A percentile compares a stretch with the other conserved stretches of the same genome.
phyloP scores from a whole-genome alignment of 2,888 invertebrate species.

The Prenolepis imparis region DNA sequence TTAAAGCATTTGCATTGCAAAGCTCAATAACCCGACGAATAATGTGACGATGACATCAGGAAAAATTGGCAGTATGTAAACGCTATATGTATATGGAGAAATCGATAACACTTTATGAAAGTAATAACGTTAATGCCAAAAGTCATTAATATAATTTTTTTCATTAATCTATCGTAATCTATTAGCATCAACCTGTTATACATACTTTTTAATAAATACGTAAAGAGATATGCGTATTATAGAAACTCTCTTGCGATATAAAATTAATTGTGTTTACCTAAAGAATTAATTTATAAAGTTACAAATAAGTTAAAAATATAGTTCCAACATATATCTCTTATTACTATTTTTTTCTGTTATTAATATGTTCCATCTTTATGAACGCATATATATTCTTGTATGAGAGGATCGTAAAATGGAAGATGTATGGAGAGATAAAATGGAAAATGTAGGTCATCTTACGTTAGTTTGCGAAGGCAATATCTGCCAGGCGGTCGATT shows the following conservation, averaged over 20 bases:
- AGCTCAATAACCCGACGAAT: conserved; percentile 18
- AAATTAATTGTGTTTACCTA: conserved; percentile 7
- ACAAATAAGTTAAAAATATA: not conserved
- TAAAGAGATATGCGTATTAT: not conserved
- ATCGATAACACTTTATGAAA: conserved; percentile 19
- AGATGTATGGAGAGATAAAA: not conserved
- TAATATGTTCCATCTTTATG: not conserved
- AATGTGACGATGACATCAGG: conserved; percentile 13
- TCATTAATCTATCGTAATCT: not conserved
- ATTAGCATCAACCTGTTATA: not conserved
- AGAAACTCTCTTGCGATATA: not conserved
- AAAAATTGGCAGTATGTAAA: not conserved
- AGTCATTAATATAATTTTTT: conserved; percentile 5
- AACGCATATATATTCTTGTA: not conserved
- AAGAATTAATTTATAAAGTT: not conserved
- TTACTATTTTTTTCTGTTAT: not conserved
- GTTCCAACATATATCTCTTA: not conserved
- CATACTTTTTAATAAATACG: not conserved
- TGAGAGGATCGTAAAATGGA: not conserved
- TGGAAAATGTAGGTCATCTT: conserved; percentile 36
- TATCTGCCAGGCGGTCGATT: conserved; percentile 79
- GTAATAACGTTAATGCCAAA: not conserved
- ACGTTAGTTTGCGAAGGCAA: conserved; percentile 74
- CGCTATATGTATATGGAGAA: conserved; percentile 21
- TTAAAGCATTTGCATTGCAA: conserved; percentile 49